Evolutionary conservation across 2,888 invertebrate genomes (phyloP).

Genomic region (Lasius fuliginosus): DNA sequence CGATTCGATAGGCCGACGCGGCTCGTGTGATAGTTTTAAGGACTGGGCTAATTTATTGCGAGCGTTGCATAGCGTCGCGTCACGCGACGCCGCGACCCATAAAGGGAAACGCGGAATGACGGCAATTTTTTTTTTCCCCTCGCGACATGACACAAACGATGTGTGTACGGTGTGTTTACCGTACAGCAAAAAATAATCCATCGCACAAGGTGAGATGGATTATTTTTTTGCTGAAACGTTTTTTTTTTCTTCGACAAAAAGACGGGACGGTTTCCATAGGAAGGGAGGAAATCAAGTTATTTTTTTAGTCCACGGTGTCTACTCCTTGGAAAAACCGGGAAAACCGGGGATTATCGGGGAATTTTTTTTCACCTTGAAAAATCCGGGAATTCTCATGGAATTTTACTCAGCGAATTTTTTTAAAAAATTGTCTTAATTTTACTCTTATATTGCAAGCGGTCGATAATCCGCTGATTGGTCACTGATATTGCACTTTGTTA

Average conservation of each 20-base stretch:
- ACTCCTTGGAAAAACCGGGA: no score
- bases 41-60: slow-evolving; percentile 43
- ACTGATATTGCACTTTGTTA: no score
- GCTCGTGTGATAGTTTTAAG: slow-evolving; percentile 43
- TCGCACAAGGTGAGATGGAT: no score
- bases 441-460: no score
- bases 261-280: neutral
- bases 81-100: slow-evolving; percentile 39
- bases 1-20: slow-evolving; percentile 28
- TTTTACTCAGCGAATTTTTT: no score
- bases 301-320: neutral
- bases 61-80: slow-evolving; percentile 48
- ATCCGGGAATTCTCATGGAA: no score
- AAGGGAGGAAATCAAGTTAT: neutral
- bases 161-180: neutral
- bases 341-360: no score
- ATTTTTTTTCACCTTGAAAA: no score
- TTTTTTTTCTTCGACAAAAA: neutral
- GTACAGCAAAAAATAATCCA: no score
- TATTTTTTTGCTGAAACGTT: neutral
- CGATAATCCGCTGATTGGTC: no score
- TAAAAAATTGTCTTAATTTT: no score
- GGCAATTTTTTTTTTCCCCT: slow-evolving; percentile 29
- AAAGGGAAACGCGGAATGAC: slow-evolving; percentile 20
- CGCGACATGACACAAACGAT: slow-evolving; percentile 14